Evolutionary conservation across 1,140 invertebrate genomes (phyloP).

Genomic region (Bemisia tabaci): DNA sequence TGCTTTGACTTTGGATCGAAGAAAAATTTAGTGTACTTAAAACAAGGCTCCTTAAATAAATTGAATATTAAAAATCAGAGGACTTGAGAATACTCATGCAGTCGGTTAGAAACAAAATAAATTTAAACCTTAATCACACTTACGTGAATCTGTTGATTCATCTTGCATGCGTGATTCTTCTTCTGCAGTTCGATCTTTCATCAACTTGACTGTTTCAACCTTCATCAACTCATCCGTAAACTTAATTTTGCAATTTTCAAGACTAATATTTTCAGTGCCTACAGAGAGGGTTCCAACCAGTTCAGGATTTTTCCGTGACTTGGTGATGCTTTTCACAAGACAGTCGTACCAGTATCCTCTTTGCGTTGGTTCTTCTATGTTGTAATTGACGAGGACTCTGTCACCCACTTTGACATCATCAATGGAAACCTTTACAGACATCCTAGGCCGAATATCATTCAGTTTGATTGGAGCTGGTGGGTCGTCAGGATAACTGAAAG

Average conservation of each 20-base stretch:
- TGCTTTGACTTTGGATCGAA: too few species aligned
- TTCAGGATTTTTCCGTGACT: slow-evolving; percentile 20
- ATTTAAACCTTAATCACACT: too few species aligned
- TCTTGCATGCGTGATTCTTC: slow-evolving; percentile 25
- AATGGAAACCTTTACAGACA: slow-evolving; percentile 38
- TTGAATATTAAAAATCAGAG: too few species aligned
- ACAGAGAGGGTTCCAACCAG: slow-evolving; percentile 30
- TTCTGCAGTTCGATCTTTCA: slow-evolving; percentile 27
- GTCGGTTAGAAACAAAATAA: too few species aligned
- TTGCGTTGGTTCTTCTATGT: slow-evolving; percentile 50
- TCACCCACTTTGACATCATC: slow-evolving; percentile 43
- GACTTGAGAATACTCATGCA: too few species aligned
- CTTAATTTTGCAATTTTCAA: slow-evolving; percentile 36
- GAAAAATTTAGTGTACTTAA: too few species aligned
- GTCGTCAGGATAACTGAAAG: slow-evolving; percentile 33
- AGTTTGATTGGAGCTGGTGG: slow-evolving; percentile 28
- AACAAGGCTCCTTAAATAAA: too few species aligned
- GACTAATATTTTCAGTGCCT: slow-evolving; percentile 24
- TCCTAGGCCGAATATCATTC: slow-evolving; percentile 50
- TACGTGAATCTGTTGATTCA: slow-evolving; percentile 22
- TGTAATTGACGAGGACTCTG: slow-evolving; percentile 61
- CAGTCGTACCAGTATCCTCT: slow-evolving; percentile 63
- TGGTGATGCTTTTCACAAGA: slow-evolving; percentile 32
- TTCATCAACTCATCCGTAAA: slow-evolving; percentile 38
- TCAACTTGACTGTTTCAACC: slow-evolving; percentile 35